A percentile compares a stretch with the other conserved stretches of the same genome.
Conservation (phyloP, 2,113 vertebrate genomes). For the Glaucidium brasilianum region DNA sequence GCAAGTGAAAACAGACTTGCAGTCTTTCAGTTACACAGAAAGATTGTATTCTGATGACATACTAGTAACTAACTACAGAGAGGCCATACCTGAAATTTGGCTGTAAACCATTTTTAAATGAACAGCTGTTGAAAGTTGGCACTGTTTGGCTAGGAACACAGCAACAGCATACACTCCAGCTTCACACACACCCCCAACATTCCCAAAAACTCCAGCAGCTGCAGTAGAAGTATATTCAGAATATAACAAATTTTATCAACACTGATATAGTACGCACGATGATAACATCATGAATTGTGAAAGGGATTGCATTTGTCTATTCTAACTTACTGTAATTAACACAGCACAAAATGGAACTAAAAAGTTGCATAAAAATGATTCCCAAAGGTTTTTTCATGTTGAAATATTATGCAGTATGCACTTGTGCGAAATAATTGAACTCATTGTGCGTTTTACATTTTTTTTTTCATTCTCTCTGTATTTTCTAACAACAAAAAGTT, state of each 20-base stretch:
- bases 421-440: not conserved
- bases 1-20: not conserved
- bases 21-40: not conserved
- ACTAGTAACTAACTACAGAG: not conserved
- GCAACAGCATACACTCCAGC: not conserved
- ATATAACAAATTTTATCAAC: not conserved
- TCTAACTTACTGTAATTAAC: not conserved
- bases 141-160: not conserved
- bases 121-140: not conserved
- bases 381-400: not conserved
- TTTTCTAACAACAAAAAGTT: not conserved
- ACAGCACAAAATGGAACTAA: not conserved
- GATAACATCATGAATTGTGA: not conserved
- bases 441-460: not conserved
- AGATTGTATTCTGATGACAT: not conserved
- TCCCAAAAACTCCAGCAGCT: not conserved
- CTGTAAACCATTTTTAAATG: not conserved
- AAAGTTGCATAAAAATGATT: not conserved
- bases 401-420: not conserved
- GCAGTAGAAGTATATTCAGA: not conserved
- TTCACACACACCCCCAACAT: not conserved
- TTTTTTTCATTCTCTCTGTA: not conserved
- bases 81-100: not conserved
- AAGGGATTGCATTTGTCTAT: not conserved
- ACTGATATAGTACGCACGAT: not conserved